Base-by-base conservation (phyloP, 2,888 invertebrate species). In the Meteorus cinctellus region DNA sequence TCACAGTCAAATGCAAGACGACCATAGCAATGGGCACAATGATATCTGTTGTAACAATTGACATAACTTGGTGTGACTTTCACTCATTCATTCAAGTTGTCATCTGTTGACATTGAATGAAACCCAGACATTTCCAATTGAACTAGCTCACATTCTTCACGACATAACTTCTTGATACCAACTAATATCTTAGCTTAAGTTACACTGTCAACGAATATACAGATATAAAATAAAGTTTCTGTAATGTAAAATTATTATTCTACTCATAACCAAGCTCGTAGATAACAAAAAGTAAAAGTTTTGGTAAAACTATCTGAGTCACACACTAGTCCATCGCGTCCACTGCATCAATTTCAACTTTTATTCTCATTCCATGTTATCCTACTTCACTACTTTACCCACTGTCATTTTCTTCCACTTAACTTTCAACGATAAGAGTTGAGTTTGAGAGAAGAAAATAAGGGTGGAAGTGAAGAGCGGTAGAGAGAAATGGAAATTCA, bases 321-420 rank as follows among this genome's bases (percentile, higher is more conserved):
- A 67, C 55, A 77, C 19, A 48, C 48, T 48, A 19, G 55, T 55
- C 19, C 67, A 69, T 80, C 80, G 77, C 84, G 84, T 85, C 84
- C 84, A 86, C 84, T 87, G 87, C 87, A 87, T 87, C 86, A 86
- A 87, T 87, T 87, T 87, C 85, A 86, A 86, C 84, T 88, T 87
- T 86, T 77, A 73, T 12, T 78, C 76, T 80, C 78, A 67, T 69
- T 72, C 76, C 81, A 55, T 8, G 55, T 55, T 19, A 41, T 41
- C 41, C 41, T 55, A 55, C 55, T 19, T 29, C 14, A 31, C 62
- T 29, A 62, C 65, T 36, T 41, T 78, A 77, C 79, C 79, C 81
- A 81, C 81, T 78, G 80, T 83, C 87, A 89, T 88, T 88, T 88
- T 88, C 88, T 88, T 88, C 86, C 87, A 87, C 89, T 88, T 88